A percentile compares a stretch with the other conserved stretches of the same genome.
Conservation (phyloP, 2,888 invertebrate genomes). For the Laspeyria flexula region DNA sequence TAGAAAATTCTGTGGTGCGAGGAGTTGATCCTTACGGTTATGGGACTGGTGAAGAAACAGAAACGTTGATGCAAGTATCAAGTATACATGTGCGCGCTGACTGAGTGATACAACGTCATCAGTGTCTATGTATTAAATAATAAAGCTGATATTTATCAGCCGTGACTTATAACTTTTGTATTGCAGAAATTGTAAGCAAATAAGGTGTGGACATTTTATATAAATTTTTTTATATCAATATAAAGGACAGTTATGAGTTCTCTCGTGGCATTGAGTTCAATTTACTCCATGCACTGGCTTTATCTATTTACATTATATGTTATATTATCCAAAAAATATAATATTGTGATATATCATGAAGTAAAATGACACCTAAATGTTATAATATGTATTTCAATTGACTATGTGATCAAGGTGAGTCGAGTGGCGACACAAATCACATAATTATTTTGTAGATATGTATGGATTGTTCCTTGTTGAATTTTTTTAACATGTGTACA, state of each 20-base stretch:
- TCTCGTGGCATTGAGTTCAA: conserved; percentile 80
- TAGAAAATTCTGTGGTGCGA: conserved; percentile 85
- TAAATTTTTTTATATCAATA: conserved; percentile 77
- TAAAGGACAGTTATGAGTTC: conserved; percentile 75
- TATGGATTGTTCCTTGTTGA: conserved; percentile 66
- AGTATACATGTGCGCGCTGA: conserved; percentile 65
- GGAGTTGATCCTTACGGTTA: conserved; percentile 80
- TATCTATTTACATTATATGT: conserved; percentile 31
- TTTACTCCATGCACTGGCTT: conserved; percentile 46
- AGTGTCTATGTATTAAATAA: conserved; percentile 60
- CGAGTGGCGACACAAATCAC: conserved; percentile 33
- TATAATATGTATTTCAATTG: conserved; percentile 34
- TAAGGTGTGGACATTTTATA: conserved; percentile 83
- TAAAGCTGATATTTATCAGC: conserved; percentile 64
- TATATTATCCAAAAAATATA: conserved; percentile 21
- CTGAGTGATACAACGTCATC: conserved; percentile 65
- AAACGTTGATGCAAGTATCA: conserved; percentile 62
- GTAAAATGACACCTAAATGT: conserved; percentile 26
- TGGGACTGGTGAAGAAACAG: conserved; percentile 73
- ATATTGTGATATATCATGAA: conserved; percentile 39
- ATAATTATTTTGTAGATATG: conserved; percentile 50
- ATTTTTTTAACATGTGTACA: conserved; percentile 71
- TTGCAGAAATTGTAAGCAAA: conserved; percentile 78
- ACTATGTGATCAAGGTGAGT: conserved; percentile 29
- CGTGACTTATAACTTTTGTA: conserved; percentile 79